A percentile compares a stretch with the other conserved stretches of the same genome.
Conservation (phyloP, 1,140 invertebrate genomes). For the Mycetomoellerius zeteki region DNA sequence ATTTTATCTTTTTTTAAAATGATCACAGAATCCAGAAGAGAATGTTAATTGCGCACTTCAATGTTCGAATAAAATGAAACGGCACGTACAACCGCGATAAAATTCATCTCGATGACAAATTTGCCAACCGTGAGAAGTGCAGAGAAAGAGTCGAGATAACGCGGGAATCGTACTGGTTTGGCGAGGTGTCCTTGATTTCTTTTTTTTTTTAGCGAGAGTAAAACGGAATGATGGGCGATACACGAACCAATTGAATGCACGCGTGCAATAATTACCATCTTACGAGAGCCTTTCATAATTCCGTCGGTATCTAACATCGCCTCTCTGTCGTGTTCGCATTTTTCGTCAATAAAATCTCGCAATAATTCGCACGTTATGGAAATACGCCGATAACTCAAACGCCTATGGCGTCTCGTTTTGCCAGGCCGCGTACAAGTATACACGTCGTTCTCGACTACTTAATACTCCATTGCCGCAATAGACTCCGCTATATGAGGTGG, state of each 20-base stretch:
- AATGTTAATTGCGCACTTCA: neutral
- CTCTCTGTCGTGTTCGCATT: neutral
- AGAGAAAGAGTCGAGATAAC: slow-evolving; percentile 3
- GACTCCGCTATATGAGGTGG: neutral
- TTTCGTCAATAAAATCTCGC: slow-evolving; percentile 48
- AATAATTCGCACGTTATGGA: slow-evolving; percentile 37
- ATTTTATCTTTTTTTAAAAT: neutral
- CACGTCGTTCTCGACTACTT: slow-evolving; percentile 14
- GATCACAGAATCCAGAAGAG: neutral
- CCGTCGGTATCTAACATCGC: neutral
- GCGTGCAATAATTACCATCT: neutral
- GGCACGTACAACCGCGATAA: neutral
- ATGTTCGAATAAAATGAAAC: neutral
- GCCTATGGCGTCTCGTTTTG: slow-evolving; percentile 32
- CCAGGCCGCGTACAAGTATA: neutral
- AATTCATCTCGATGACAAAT: slow-evolving; percentile 10
- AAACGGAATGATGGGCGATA: neutral
- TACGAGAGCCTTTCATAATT: neutral
- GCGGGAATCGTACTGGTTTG: neutral
- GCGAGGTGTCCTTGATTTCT: slow-evolving; percentile 17
- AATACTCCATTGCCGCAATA: slow-evolving; percentile 40
- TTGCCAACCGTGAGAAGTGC: slow-evolving; percentile 26
- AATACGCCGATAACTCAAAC: slow-evolving; percentile 16
- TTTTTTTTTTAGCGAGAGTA: neutral
- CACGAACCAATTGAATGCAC: neutral